Evolutionary conservation across 2,113 vertebrate species (phyloP).

Genomic region (Formicarius rufipectus): DNA sequence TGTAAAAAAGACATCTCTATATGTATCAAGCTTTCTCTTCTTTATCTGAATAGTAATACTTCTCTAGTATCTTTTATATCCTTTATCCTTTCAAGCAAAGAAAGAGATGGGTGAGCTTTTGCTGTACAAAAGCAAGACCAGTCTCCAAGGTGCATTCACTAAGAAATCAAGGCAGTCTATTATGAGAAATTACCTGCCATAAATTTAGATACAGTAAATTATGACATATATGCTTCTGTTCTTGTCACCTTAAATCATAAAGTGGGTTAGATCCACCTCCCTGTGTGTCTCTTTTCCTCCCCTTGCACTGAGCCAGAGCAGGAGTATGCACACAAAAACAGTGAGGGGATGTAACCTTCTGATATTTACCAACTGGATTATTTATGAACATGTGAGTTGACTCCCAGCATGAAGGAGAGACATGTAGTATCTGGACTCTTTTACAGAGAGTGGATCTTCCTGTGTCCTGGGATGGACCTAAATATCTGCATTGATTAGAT

Average conservation of each 20-base stretch:
- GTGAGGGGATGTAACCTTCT: neutral
- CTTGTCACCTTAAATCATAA: neutral
- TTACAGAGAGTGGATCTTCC: fast-evolving
- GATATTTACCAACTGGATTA: neutral
- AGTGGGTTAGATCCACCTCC: neutral
- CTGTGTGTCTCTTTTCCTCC: neutral
- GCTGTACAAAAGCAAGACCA: neutral
- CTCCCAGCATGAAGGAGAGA: neutral
- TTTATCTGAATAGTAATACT: neutral
- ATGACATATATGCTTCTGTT: neutral
- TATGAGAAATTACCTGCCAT: neutral
- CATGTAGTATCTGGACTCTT: neutral
- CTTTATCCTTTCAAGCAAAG: neutral
- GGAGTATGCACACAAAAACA: neutral
- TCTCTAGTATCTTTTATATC: neutral
- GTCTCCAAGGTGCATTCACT: neutral
- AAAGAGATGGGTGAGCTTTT: neutral
- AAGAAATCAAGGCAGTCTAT: neutral
- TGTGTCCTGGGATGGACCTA: neutral
- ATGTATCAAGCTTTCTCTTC: neutral
- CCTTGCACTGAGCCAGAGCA: neutral
- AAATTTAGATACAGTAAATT: neutral
- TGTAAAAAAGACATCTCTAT: neutral
- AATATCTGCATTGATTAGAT: conserved; percentile 17
- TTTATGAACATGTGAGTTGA: neutral